Conservation (phyloP, 2,888 invertebrate species). For the Cephalotes varians region DNA sequence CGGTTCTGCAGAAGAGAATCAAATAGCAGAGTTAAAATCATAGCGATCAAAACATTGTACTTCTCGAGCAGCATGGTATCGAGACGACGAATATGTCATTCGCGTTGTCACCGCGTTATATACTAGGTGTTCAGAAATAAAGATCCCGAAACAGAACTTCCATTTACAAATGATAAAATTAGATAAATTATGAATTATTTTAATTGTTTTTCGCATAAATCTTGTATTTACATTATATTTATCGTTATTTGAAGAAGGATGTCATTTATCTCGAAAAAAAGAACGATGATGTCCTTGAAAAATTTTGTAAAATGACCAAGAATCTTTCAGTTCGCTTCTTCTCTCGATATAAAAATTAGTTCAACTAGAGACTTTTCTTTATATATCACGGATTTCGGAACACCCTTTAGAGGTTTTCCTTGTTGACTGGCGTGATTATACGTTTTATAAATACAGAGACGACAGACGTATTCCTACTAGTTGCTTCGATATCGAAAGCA, state of each 20-base stretch:
- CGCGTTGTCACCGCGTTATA: slow-evolving; percentile 20
- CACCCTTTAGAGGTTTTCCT: slow-evolving; percentile 36
- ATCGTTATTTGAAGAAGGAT: not conserved
- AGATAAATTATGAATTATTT: not conserved
- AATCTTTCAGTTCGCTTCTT: not conserved
- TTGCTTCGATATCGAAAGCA: slow-evolving; percentile 51
- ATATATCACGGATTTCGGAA: not conserved
- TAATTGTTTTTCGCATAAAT: not conserved
- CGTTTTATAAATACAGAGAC: slow-evolving; percentile 50
- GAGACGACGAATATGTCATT: slow-evolving; percentile 32
- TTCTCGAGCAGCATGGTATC: slow-evolving; percentile 6
- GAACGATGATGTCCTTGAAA: not conserved
- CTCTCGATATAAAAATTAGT: not conserved
- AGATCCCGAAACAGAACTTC: not conserved
- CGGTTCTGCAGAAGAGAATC: slow-evolving; percentile 11
- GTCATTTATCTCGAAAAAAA: not conserved
- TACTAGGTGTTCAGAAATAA: slow-evolving; percentile 15
- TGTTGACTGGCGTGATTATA: slow-evolving; percentile 37
- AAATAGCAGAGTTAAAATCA: slow-evolving; percentile 24
- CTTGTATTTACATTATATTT: not conserved
- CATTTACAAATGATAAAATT: not conserved
- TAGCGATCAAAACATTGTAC: slow-evolving; percentile 21
- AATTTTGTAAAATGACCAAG: not conserved
- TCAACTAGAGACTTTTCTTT: not conserved
- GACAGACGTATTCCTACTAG: slow-evolving; percentile 53